These are phyloP conservation scores for Drosophila malerkotliana DNA, from an alignment of 1,140 invertebrate species.

Conservation along the genomic window DNA sequence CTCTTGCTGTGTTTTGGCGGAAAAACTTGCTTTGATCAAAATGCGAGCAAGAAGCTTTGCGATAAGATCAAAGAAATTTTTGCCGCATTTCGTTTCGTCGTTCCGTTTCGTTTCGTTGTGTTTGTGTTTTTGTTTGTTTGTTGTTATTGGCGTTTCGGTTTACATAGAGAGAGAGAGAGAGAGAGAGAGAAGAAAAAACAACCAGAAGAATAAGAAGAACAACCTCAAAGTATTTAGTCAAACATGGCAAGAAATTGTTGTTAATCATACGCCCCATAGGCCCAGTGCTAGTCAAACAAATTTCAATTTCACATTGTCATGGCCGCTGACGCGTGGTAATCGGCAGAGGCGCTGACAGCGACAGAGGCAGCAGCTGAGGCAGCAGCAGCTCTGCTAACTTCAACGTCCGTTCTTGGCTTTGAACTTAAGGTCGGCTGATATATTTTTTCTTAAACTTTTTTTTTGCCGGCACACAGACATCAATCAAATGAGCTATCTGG, in stretches of 20 bases:
- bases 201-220: conserved; percentile 2
- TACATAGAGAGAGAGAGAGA: conserved; percentile 21
- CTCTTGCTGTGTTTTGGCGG: conserved; percentile 75
- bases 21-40: conserved; percentile 84
- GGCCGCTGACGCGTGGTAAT: conserved; percentile 73
- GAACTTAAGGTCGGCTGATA: conserved; percentile 65
- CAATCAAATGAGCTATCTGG: conserved; percentile 69
- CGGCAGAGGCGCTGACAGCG: conserved; percentile 38
- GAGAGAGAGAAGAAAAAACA: conserved; percentile 9
- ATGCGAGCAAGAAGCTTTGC: conserved; percentile 84
- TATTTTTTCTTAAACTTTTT: background rate
- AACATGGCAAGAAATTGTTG: conserved; percentile 66
- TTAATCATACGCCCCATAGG: conserved; percentile 74
- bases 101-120: conserved; percentile 43
- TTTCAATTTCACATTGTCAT: conserved; percentile 74
- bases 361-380: conserved; percentile 10
- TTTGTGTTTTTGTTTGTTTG: conserved; percentile 14
- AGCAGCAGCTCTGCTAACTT: background rate
- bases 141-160: conserved; percentile 39
- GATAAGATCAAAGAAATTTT: conserved; percentile 84
- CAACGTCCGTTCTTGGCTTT: conserved; percentile 67
- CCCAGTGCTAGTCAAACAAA: conserved; percentile 59
- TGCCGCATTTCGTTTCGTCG: conserved; percentile 77
- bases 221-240: conserved; percentile 66
- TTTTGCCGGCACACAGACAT: conserved; percentile 45